These are phyloP conservation scores for Linnaemya vulpina DNA, from an alignment of 2,888 invertebrate species.

Conservation along the genomic window DNA sequence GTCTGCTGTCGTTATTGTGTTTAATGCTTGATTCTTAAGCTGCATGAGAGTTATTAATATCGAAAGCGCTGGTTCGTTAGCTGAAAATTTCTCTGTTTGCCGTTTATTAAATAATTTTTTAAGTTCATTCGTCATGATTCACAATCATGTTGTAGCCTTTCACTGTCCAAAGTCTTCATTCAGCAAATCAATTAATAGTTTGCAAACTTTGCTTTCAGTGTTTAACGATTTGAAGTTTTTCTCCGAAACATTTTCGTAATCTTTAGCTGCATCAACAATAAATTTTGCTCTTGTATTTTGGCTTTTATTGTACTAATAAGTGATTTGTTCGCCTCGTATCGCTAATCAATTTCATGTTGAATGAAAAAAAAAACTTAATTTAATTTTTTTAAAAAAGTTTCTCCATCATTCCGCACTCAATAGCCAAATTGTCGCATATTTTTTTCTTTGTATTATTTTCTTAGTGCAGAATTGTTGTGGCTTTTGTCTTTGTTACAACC, in stretches of 20 bases:
- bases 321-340: constrained; percentile 23
- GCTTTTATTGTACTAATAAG: constrained; percentile 15
- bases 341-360: constrained; percentile 56
- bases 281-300: not conserved
- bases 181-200: no score
- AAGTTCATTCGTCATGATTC: no score
- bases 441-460: not conserved
- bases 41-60: no score
- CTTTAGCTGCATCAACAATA: constrained; percentile 64
- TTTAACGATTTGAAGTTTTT: not conserved
- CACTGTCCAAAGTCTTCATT: no score
- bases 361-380: constrained; percentile 10
- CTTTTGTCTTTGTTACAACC: constrained; percentile 66
- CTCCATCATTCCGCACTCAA: constrained; percentile 42
- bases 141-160: no score
- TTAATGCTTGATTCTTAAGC: no score
- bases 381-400: constrained; percentile 35
- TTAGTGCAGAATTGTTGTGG: constrained; percentile 49
- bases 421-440: constrained; percentile 67
- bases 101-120: no score
- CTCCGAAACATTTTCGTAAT: constrained; percentile 41
- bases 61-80: no score
- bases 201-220: constrained; percentile 11
- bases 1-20: no score
- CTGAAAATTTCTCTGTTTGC: no score